Evolutionary conservation across 1,140 invertebrate genomes (phyloP), one percentile per base, ranked within the genome.

Genomic region (Sitophilus oryzae): DNA sequence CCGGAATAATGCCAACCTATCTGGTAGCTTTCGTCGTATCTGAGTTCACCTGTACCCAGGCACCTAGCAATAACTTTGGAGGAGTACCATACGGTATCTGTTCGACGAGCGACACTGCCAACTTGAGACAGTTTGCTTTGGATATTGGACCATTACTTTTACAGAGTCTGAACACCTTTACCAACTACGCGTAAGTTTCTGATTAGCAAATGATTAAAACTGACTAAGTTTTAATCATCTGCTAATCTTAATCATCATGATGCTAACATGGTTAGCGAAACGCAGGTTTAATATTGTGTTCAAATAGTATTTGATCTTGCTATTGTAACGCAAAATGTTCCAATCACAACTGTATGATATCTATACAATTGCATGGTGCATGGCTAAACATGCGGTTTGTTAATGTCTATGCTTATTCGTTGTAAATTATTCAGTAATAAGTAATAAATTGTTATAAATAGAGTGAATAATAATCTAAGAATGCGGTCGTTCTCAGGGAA

Each of bases 1-100:
- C 64, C n/a, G 56, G 56, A 1, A 15, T 25, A n/a, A 89, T 90
- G 83, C 85, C 86, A 2, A 84, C 87, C 1, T 91, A 92, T 63
- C 71, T 90, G 6, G 70, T 91, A 9, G 86, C 88, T 0, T 84
- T 89, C 63, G 75, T 85, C 15, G 78, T 71, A 5, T 68, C 66
- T 0, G 59, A 69, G 38, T 69, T 68, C 34, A 53, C 49, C 11
- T 58, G 52, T 18, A 38, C 18, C 9, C 22, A 48, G 4, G 82
- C 66, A 74, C 76, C 41, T 34, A 59, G 46, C 20, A 64, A 75
- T 47, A 66, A 76, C 38, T 8, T 9, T 23, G 60, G 60, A 0
- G 62, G 56, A 1, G 63, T 73, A 3, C 70, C 72, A 0, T 61
- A 71, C 53, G 72, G 69, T 9, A 75, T 81, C n/a, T 88, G 85